Conservation (phyloP, 2,888 invertebrate genomes). For the Coelinius sp. region DNA sequence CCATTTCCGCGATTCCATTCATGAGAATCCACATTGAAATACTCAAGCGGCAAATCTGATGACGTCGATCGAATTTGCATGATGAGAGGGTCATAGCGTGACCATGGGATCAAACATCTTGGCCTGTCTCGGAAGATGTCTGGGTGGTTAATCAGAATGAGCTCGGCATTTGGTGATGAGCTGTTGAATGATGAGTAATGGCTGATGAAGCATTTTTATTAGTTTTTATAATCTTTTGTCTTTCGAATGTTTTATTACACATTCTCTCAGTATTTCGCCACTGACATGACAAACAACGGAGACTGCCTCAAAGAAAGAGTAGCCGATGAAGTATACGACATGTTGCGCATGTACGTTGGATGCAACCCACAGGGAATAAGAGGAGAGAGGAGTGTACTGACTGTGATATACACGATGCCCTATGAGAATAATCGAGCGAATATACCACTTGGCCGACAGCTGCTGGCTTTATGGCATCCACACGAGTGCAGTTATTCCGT, state of each 20-base stretch:
- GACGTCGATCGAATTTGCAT: neutral
- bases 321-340: conserved; percentile 1
- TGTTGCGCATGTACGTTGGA: conserved; percentile 36
- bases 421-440: conserved; percentile 34
- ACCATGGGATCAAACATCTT: conserved; percentile 47
- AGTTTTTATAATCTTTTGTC: neutral
- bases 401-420: conserved; percentile 6
- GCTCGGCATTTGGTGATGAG: conserved; percentile 64
- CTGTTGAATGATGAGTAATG: conserved; percentile 23
- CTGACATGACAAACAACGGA: conserved; percentile 20
- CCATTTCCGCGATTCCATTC: neutral
- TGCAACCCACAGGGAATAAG: conserved; percentile 39
- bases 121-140: conserved; percentile 65
- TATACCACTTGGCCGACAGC: conserved; percentile 63
- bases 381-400: conserved; percentile 19
- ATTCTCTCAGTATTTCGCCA: conserved; percentile 23
- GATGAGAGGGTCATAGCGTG: conserved; percentile 42
- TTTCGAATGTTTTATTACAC: conserved; percentile 33
- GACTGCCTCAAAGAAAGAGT: conserved; percentile 5
- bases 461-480: conserved; percentile 51
- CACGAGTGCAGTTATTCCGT: conserved; percentile 47
- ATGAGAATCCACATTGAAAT: neutral
- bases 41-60: neutral
- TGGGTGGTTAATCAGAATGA: conserved; percentile 68
- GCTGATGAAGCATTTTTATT: conserved; percentile 15